phyloP scores from a whole-genome alignment of 2,888 invertebrate species.

The Caenorhabditis sinica region DNA sequence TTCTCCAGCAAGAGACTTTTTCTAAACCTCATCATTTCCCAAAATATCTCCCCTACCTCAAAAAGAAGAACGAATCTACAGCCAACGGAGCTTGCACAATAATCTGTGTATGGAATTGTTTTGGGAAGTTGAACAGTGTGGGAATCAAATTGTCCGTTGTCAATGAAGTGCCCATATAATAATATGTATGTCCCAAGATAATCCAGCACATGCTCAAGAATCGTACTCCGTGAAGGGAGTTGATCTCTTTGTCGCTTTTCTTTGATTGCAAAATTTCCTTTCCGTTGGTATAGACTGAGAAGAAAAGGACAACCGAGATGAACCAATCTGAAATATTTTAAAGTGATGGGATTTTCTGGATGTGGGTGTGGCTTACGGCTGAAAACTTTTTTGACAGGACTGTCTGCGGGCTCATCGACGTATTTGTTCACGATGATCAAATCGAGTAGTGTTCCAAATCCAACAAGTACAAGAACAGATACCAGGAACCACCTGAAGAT shows the following conservation, averaged over 20 bases:
- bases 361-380: conserved; percentile 20
- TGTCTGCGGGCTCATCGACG: conserved; percentile 18
- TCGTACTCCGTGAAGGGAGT: conserved; percentile 80
- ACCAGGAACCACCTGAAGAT: conserved; percentile 76
- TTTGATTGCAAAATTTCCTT: conserved; percentile 84
- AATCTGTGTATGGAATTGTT: conserved; percentile 84
- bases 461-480: conserved; percentile 76
- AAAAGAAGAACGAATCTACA: conserved; percentile 85
- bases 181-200: conserved; percentile 86
- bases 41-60: no score
- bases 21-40: no score
- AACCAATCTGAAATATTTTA: conserved; percentile 67
- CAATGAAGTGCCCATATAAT: conserved; percentile 82
- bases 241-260: conserved; percentile 71
- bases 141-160: conserved; percentile 83
- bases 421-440: conserved; percentile 76
- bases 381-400: conserved; percentile 17
- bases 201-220: conserved; percentile 87
- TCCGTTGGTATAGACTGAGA: conserved; percentile 86
- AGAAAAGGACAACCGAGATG: conserved; percentile 83
- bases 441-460: conserved; percentile 82
- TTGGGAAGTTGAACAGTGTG: conserved; percentile 82
- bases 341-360: background rate
- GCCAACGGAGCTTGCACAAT: conserved; percentile 84
- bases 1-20: no score